phyloP scores from a whole-genome alignment of 2,888 invertebrate genomes.

The Mesoligia furuncula region DNA sequence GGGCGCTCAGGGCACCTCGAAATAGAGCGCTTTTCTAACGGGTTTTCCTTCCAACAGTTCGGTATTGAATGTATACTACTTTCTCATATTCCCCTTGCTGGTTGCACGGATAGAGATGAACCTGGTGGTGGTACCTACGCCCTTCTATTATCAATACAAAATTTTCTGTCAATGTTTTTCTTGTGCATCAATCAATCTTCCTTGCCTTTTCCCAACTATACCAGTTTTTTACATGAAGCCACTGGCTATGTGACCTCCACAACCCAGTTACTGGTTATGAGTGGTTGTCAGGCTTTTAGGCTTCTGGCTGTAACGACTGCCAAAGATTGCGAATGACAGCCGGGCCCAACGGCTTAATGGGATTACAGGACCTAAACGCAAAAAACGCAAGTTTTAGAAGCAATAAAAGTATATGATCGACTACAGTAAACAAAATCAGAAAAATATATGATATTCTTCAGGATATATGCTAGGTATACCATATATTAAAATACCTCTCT shows the following conservation, averaged over 20 bases:
- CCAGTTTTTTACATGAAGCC: background rate
- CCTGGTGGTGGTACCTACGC: background rate
- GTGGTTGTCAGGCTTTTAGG: background rate
- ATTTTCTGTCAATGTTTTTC: conserved; percentile 2
- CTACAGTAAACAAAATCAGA: too few species aligned
- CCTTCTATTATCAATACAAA: background rate
- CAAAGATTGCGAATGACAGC: background rate
- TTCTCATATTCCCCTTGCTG: background rate
- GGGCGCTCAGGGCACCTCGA: too few species aligned
- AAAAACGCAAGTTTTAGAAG: too few species aligned
- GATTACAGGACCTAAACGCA: too few species aligned
- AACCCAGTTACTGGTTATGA: background rate
- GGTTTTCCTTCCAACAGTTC: background rate
- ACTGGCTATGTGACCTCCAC: background rate
- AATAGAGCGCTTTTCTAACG: background rate
- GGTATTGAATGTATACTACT: background rate
- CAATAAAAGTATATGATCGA: too few species aligned
- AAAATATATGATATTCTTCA: too few species aligned
- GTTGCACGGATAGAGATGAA: background rate
- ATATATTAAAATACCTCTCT: too few species aligned
- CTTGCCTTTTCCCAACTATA: background rate
- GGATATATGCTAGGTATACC: too few species aligned
- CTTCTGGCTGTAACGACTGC: background rate
- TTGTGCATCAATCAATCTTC: background rate
- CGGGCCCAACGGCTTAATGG: background rate